phyloP scores from a whole-genome alignment of 2,888 invertebrate genomes.

The Tetranychus truncatus region DNA sequence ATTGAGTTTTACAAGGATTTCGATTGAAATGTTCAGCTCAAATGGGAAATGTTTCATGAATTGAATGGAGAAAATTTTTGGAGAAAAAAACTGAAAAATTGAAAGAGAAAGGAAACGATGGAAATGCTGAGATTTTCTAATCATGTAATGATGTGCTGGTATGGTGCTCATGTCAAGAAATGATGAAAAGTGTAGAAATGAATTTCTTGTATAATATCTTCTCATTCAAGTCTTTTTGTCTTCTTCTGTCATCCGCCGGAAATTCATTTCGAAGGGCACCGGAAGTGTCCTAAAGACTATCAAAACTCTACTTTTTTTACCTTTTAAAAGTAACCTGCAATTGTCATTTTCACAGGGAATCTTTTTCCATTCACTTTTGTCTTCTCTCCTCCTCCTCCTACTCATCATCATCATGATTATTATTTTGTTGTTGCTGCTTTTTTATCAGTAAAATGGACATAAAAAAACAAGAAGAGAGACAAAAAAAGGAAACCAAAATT shows the following conservation, averaged over 20 bases:
- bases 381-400: background rate
- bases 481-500: background rate
- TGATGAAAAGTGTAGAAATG: background rate
- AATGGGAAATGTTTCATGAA: too few species aligned
- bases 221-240: background rate
- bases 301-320: background rate
- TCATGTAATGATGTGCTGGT: too few species aligned
- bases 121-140: too few species aligned
- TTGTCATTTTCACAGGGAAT: background rate
- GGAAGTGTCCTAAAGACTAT: background rate
- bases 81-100: too few species aligned
- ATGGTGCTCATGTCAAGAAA: background rate
- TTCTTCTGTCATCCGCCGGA: background rate
- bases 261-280: background rate
- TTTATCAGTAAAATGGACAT: background rate
- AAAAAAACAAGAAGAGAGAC: background rate
- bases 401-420: background rate
- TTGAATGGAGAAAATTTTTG: too few species aligned
- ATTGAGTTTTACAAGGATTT: too few species aligned
- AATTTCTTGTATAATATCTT: background rate
- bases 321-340: background rate
- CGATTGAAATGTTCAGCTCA: too few species aligned
- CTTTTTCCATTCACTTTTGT: background rate
- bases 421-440: background rate
- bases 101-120: too few species aligned